These are phyloP conservation scores for Pristionchus mayeri DNA, from an alignment of 2,888 invertebrate genomes.

Conservation along the genomic window DNA sequence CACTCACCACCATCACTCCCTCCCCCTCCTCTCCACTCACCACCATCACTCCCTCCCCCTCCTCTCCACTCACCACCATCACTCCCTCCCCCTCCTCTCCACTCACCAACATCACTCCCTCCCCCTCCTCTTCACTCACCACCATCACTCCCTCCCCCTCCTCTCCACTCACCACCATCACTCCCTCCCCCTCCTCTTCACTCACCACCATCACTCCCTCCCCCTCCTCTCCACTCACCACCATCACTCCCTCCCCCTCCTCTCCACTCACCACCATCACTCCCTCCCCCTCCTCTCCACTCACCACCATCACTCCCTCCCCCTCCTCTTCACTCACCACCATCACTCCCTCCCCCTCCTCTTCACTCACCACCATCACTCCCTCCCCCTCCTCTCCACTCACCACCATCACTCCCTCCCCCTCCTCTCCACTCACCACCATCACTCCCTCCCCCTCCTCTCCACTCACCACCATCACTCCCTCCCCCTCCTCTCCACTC, in stretches of 20 bases:
- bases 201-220: conserved; percentile 4
- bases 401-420: conserved; percentile 11
- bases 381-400: background rate
- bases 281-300: background rate
- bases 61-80: background rate
- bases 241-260: no score
- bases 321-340: background rate
- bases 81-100: background rate
- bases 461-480: background rate
- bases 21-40: background rate
- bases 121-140: background rate
- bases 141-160: no score
- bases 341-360: no score
- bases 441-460: no score
- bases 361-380: background rate
- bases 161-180: background rate
- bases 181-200: background rate
- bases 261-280: background rate
- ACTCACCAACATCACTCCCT: conserved; percentile 7
- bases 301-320: conserved; percentile 14
- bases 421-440: background rate
- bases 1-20: background rate
- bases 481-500: background rate
- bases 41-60: no score
- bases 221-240: background rate